Evolutionary conservation across 2,113 vertebrate species (phyloP).

Genomic region (Lamprotornis superbus): DNA sequence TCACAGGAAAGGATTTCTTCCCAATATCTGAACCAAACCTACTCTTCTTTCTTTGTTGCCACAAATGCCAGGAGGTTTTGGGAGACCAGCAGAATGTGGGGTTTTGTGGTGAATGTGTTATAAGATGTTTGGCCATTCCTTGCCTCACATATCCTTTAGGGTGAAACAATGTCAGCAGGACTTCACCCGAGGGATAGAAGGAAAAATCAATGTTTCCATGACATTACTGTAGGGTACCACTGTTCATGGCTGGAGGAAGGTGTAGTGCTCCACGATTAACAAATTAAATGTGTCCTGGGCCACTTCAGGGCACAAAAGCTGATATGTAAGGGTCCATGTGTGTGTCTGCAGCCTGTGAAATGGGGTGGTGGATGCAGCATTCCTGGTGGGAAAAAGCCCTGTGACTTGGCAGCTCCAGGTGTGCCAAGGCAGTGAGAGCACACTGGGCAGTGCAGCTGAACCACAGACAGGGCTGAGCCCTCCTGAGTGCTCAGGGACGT

Average conservation of each 20-base stretch:
- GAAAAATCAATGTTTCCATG: neutral
- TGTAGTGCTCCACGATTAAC: neutral
- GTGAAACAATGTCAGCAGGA: neutral
- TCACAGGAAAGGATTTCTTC: neutral
- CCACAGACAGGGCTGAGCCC: rapidly evolving
- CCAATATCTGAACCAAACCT: neutral
- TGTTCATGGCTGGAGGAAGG: neutral
- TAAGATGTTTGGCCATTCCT: neutral
- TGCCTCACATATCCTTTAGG: neutral
- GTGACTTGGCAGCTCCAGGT: neutral
- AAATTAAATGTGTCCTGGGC: neutral
- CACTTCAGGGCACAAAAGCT: neutral
- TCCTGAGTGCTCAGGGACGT: neutral
- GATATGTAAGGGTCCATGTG: rapidly evolving
- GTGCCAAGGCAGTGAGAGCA: neutral
- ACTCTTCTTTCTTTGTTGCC: neutral
- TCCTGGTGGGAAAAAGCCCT: neutral
- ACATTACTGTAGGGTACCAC: neutral
- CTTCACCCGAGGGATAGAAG: neutral
- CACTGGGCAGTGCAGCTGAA: neutral
- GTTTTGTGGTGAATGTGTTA: neutral
- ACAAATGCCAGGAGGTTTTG: neutral
- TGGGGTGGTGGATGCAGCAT: neutral
- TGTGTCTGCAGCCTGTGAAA: neutral
- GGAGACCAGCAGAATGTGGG: rapidly evolving